phyloP scores from a whole-genome alignment of 2,888 invertebrate species.

The Folsomia candida region DNA sequence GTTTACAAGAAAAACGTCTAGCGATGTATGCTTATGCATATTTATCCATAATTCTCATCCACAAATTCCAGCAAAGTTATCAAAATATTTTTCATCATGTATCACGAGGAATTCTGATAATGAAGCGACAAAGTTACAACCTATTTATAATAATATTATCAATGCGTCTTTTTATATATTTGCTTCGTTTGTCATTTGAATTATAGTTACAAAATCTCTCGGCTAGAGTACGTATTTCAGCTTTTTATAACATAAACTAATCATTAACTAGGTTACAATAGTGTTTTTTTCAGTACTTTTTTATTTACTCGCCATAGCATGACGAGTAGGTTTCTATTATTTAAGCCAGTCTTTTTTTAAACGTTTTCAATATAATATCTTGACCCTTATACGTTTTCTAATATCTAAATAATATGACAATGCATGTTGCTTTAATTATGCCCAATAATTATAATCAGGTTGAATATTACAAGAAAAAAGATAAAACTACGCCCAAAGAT shows the following conservation, averaged over 20 bases:
- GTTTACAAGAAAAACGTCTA: background rate
- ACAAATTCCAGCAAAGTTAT: no score
- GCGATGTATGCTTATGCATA: no score
- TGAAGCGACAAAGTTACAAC: no score
- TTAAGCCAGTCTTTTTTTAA: slow-evolving; percentile 10
- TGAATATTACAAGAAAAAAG: background rate
- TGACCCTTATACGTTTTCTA: background rate
- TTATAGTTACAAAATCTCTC: background rate
- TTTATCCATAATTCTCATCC: background rate
- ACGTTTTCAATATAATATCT: slow-evolving; percentile 8
- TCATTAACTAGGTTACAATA: background rate
- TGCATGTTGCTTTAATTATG: background rate
- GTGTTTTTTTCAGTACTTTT: slow-evolving; percentile 7
- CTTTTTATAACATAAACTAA: no score
- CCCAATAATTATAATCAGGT: background rate
- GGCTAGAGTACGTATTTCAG: background rate
- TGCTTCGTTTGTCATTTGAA: background rate
- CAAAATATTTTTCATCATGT: no score
- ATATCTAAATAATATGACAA: background rate
- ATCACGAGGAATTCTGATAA: no score
- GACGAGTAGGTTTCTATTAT: background rate
- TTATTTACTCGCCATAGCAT: background rate
- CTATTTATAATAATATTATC: no score
- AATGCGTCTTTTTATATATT: background rate
- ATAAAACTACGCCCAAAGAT: background rate